Evolutionary conservation across 2,113 vertebrate species (phyloP).

Genomic region (Chiloscyllium plagiosum): DNA sequence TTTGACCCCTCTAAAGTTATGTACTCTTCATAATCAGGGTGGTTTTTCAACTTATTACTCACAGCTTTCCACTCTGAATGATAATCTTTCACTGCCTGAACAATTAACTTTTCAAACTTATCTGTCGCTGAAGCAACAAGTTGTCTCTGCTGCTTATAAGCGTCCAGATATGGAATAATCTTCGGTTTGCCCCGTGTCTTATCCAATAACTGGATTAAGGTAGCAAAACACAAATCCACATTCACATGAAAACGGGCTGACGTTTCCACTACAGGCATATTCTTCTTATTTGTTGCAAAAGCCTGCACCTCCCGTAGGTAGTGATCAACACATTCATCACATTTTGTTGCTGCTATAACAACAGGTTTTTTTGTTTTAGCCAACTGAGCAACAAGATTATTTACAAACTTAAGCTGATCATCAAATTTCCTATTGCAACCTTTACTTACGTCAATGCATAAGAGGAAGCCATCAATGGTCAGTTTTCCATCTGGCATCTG

Average conservation of each 20-base stretch:
- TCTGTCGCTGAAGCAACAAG: conserved; percentile 82
- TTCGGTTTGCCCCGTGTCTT: conserved; percentile 93
- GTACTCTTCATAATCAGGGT: conserved; percentile 87
- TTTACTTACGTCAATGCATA: conserved; percentile 95
- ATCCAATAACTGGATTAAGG: conserved; percentile 91
- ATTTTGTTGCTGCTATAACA: conserved; percentile 92
- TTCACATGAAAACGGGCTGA: conserved; percentile 84
- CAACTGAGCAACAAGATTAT: conserved; percentile 87
- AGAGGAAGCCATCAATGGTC: conserved; percentile 86
- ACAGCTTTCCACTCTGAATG: conserved; percentile 91
- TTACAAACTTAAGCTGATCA: conserved; percentile 96
- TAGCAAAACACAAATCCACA: conserved; percentile 85
- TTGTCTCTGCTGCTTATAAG: conserved; percentile 88
- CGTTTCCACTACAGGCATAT: conserved; percentile 86
- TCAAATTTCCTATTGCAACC: conserved; percentile 96
- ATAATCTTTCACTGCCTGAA: conserved; percentile 88
- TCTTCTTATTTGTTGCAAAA: conserved; percentile 94
- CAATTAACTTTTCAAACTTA: conserved; percentile 84
- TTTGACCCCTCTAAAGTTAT: conserved; percentile 88
- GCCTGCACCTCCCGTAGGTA: conserved; percentile 90
- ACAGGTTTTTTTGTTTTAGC: conserved; percentile 92
- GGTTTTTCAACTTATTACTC: conserved; percentile 84
- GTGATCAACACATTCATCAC: conserved; percentile 93
- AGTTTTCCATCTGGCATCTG: conserved; percentile 98
- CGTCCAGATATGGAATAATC: conserved; percentile 91